Evolutionary conservation across 2,113 vertebrate species (phyloP), one percentile per base, ranked within the genome.

Genomic region (Egretta garzetta): DNA sequence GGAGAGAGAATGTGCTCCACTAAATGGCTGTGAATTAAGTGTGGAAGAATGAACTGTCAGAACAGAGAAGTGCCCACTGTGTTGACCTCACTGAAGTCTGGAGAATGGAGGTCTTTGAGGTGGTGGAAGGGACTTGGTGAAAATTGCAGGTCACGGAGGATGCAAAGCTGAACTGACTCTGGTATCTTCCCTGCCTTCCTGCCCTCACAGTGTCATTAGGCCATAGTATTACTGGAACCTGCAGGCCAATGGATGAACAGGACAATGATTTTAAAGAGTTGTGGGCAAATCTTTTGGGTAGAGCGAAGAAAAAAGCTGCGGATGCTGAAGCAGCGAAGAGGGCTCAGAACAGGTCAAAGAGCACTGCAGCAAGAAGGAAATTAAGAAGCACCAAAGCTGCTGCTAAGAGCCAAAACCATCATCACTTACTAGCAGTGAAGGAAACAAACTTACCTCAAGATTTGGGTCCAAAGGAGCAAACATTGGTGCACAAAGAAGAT

Each of bases 181-280:
- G 30, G 1, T 55, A 11, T 71, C 59, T 59, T 18, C 50, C 18
- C 30, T 62, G 26, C 41, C 53, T 23, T 96, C 52, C 35, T 15
- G 10, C 67, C 50, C n/a, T 60, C 58, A 23, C 39, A n/a, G 64
- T 75, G 45, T 77, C 5, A 0, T 16, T 66, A 86, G 85, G 68
- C 50, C 49, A 47, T 56, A 24, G 74, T 27, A 43, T 81, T 63
- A 18, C 67, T 91, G 87, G 41, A 93, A 60, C n/a, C 53, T 62
- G 10, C 64, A 50, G 58, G 67, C 91, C 80, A 68, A 99, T 99
- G 99, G 99, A 99, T 94, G 99, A 99, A 80, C 99, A 99, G 3
- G 99, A 99, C 45, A 98, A 97, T 94, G 99, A 99, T 88, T 99
- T 99, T 96, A 98, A 98, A 59, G 98, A 99, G 72, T 97, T 99